Base-by-base conservation (phyloP, 2,113 vertebrate species). In the Hypanus sabinus region DNA sequence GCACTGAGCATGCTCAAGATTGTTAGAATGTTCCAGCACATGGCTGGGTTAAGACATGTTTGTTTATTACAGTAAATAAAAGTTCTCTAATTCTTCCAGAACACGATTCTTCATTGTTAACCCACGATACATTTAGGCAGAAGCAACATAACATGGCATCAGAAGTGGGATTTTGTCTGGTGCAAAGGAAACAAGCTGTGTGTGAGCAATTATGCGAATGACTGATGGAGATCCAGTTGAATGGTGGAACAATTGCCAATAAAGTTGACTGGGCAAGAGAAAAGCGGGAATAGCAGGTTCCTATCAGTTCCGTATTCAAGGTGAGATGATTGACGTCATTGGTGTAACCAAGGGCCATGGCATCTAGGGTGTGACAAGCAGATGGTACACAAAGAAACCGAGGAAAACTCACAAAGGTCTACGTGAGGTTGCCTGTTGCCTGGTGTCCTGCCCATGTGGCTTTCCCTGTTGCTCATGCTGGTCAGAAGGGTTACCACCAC, bases 191-290 rank as follows among this genome's bases (percentile, higher is more conserved):
- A n/a, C n/a, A n/a, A n/a, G n/a, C n/a, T n/a, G n/a, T n/a, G n/a
- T n/a, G n/a, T n/a, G n/a, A n/a, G n/a, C n/a, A n/a, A n/a, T n/a
- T n/a, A n/a, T n/a, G n/a, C n/a, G n/a, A n/a, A n/a, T n/a, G n/a
- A n/a, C n/a, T 99, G 77, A 99, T 99, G 99, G 99, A 99, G 96
- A 97, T 99, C 95, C 99, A 99, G 96, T 97, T 99, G 95, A 99
- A 99, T 0, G 99, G 99, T 0, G 99, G 99, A 85, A 96, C 96
- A 0, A 96, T 99, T 71, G 95, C 98, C 0, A 98, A 99, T 68
- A 99, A 99, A 93, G 97, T 99, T 36, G 98, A 99, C 96, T 99
- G 99, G 99, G 98, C 99, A 46, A 97, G 98, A 0, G 98, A 99
- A 96, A 98, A 98, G 95, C 97, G 99, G 90, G 99, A 99, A 94